Evolutionary conservation across 2,113 vertebrate species (phyloP), one percentile per base, ranked within the genome.

Genomic region (Typhlomys cinereus): DNA sequence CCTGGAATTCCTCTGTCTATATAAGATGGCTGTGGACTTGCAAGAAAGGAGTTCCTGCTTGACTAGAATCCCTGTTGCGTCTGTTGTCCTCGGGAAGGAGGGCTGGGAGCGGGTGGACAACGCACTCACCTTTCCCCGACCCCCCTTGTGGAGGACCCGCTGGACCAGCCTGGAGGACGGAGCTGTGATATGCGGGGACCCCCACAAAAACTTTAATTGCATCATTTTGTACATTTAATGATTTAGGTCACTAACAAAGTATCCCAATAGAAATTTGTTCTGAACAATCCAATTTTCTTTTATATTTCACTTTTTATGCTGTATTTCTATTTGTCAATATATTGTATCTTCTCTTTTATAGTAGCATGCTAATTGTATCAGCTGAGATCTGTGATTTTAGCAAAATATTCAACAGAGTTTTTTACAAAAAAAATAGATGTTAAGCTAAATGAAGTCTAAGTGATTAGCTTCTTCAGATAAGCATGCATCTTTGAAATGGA

Each of bases 241-340:
- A n/a, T 66, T 61, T 57, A 78, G 36, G 4, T 82, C 39, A 14
- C 1, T 57, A 59, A 31, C 46, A 18, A 13, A 69, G 25, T 54
- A 39, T 71, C 20, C 0, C 59, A 3, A 57, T 67, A 21, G 39
- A 14, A 18, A 15, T 21, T 1, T 21, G 21, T n/a, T 62, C 48
- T 74, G 13, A 48, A 5, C 39, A 57, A 61, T 66, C 0, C 1
- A n/a, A n/a, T n/a, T n/a, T n/a, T n/a, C n/a, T n/a, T n/a, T n/a
- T n/a, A n/a, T n/a, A n/a, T n/a, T n/a, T n/a, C n/a, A n/a, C n/a
- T n/a, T n/a, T n/a, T n/a, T n/a, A 4, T 29, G 8, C n/a, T 0
- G 10, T 9, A 1, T 54, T 39, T 79, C 46, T 2, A 14, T n/a
- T 9, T 52, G 1, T 29, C 36, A 5, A 1, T 8, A 3, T 18